phyloP scores from a whole-genome alignment of 2,797 vertebrate species.

The Phataginus tetradactyla region DNA sequence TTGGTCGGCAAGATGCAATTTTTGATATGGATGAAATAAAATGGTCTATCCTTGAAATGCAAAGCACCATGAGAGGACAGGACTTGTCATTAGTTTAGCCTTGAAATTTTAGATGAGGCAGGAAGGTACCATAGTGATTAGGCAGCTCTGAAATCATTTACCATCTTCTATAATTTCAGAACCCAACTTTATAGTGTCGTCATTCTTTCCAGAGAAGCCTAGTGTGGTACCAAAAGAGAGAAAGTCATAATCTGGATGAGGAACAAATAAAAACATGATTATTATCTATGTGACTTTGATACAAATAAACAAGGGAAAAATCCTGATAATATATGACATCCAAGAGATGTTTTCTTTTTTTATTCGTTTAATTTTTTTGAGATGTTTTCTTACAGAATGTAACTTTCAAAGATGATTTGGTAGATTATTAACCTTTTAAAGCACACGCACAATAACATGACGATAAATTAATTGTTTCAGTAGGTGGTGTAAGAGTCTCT shows the following conservation, averaged over 20 bases:
- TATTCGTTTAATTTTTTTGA: no score
- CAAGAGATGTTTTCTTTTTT: neutral
- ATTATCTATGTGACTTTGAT: neutral
- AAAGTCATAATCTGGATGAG: neutral
- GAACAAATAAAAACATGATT: neutral
- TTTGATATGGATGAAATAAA: neutral
- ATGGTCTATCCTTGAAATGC: neutral
- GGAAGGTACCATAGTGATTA: neutral
- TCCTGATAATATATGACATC: neutral
- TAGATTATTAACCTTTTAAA: neutral
- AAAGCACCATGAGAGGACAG: neutral
- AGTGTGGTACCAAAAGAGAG: neutral
- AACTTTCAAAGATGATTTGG: neutral
- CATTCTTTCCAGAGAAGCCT: neutral
- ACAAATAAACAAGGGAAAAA: neutral
- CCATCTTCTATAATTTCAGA: neutral
- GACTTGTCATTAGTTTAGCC: neutral
- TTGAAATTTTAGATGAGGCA: neutral
- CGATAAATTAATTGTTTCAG: neutral
- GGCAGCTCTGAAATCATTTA: neutral
- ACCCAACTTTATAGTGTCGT: neutral
- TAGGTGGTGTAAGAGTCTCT: neutral
- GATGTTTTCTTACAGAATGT: neutral
- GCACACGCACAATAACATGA: no score
- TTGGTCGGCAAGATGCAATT: neutral